Evolutionary conservation across 1,140 invertebrate species (phyloP), one percentile per base, ranked within the genome.

Genomic region (Delia radicum): DNA sequence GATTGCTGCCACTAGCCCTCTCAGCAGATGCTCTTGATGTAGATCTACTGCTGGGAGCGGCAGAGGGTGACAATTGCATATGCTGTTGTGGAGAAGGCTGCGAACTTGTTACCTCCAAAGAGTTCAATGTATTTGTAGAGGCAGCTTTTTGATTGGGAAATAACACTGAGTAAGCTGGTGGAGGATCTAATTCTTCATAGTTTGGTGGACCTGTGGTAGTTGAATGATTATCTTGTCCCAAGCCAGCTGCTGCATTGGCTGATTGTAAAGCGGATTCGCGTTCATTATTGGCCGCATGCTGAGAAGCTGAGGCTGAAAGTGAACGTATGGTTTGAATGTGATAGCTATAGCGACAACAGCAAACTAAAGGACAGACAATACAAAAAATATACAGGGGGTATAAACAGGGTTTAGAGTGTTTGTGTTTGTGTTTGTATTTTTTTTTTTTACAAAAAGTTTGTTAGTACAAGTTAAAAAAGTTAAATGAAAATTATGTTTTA

Each of bases 271-370:
- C 81, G 73, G 83, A 80, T 77, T 85, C 83, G 24, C 83, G 80
- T 76, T 85, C 83, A 37, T 85, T 85, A 67, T 85, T 83, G 3
- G 85, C 83, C 48, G 83, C 83, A 65, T 85, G 83, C 77, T 85
- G 83, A 0, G 83, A 85, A 15, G 83, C 83, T 28, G 83, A 85
- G 67, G 83, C 83, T 85, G 83, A 78, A 85, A 85, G 74, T 77
- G 80, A 80, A 83, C 81, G 83, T 78, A 85, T 85, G 81, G 81
- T 76, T 84, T 85, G 80, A 85, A 84, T 84, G 82, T 85, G 79
- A 83, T 79, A 80, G 83, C 79, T 82, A 78, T 84, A 82, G 83
- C 83, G 83, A 80, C 83, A 84, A 84, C 83, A 84, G 79, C 78
- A 74, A 78, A 83, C 83, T 84, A 79, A 29, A 74, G 63, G 63